Percentiles rank a stretch among this genome's conserved stretches.
phyloP scores from a whole-genome alignment of 2,888 invertebrate species.

The Gastracanthus pulcherrimus region DNA sequence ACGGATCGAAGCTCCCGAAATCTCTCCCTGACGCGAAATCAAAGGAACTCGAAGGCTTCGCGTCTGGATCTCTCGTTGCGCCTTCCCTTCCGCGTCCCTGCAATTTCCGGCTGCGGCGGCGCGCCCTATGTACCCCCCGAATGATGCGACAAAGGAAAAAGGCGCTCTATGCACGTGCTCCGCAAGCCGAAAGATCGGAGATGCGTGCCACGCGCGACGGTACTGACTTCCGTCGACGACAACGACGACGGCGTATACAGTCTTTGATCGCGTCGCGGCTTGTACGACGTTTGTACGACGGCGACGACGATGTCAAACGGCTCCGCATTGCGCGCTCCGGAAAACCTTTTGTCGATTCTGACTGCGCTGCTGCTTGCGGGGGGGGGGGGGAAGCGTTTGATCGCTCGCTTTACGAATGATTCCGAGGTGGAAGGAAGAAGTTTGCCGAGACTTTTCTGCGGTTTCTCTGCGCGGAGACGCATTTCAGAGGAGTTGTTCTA shows the following conservation, averaged over 20 bases:
- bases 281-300: neutral
- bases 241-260: too few species aligned
- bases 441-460: too few species aligned
- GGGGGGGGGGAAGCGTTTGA: too few species aligned
- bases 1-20: neutral
- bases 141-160: neutral
- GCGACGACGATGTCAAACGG: slow-evolving; percentile 12
- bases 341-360: slow-evolving; percentile 19
- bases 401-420: neutral
- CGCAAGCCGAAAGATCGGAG: neutral
- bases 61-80: neutral
- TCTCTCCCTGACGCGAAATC: neutral
- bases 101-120: neutral
- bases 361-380: too few species aligned
- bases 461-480: too few species aligned
- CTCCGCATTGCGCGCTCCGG: neutral
- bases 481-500: too few species aligned
- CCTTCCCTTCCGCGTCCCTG: slow-evolving; percentile 1
- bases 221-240: neutral
- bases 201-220: neutral
- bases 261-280: neutral
- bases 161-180: slow-evolving; percentile 1
- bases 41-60: neutral
- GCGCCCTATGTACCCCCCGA: neutral
- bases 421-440: neutral